Percentiles rank a stretch among this genome's conserved stretches.
phyloP scores from a whole-genome alignment of 2,113 vertebrate species.

The Rhodinocichla rosea region DNA sequence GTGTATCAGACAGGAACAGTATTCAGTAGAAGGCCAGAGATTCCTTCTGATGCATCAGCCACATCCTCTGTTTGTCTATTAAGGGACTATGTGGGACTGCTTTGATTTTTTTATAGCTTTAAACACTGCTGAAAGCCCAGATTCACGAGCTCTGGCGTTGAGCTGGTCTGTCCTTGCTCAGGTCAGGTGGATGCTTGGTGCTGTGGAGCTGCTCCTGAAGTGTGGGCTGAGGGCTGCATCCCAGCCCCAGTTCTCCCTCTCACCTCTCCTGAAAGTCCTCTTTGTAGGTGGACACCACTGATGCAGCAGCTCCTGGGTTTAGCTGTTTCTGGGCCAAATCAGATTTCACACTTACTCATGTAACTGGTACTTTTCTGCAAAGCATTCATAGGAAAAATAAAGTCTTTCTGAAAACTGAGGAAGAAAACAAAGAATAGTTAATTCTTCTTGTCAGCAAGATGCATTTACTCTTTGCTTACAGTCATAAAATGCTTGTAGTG shows the following conservation, averaged over 20 bases:
- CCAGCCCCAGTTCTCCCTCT: fast-evolving
- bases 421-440: neutral
- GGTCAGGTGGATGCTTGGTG: neutral
- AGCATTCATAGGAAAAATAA: neutral
- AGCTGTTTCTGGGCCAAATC: neutral
- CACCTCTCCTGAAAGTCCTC: fast-evolving
- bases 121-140: neutral
- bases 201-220: neutral
- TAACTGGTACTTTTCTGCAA: neutral
- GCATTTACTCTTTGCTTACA: neutral
- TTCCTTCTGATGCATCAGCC: fast-evolving
- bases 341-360: neutral
- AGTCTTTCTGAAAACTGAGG: neutral
- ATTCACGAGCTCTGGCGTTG: fast-evolving
- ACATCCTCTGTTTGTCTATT: neutral
- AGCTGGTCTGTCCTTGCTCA: fast-evolving
- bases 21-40: neutral
- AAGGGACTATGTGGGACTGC: neutral
- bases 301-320: neutral
- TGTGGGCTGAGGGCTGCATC: neutral
- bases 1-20: neutral
- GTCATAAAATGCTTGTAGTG: neutral
- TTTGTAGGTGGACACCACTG: fast-evolving
- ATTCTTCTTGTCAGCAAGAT: neutral
- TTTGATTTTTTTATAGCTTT: neutral